Percentiles rank a stretch among this genome's conserved stretches.
Conservation (phyloP, 1,140 invertebrate genomes). For the Lamellibrachia luymesi region DNA sequence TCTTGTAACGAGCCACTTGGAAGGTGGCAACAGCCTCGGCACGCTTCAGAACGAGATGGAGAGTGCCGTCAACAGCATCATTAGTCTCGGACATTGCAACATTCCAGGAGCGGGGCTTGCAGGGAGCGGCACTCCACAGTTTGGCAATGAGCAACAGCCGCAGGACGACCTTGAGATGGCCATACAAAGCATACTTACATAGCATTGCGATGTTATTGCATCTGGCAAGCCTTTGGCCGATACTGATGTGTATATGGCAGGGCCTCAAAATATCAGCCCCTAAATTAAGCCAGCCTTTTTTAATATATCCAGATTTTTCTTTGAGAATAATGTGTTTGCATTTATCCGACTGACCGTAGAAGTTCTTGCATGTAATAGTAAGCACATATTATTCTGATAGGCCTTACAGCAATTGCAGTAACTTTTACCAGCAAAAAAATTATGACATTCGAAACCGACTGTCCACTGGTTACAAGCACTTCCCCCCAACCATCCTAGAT, state of each 20-base stretch:
- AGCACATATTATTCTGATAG: no score
- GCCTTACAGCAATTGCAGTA: no score
- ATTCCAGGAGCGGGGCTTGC: neutral
- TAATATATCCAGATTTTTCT: neutral
- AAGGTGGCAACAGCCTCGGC: neutral
- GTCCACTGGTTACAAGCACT: neutral
- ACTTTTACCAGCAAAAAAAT: no score
- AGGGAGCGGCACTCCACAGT: neutral
- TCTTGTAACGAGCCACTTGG: neutral
- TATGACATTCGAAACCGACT: no score
- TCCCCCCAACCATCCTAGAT: neutral
- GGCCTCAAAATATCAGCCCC: neutral
- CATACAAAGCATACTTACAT: slow-evolving; percentile 10
- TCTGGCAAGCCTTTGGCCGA: neutral
- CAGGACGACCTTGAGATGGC: slow-evolving; percentile 11
- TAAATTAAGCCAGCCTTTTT: neutral
- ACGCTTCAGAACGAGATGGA: slow-evolving; percentile 9
- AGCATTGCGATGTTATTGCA: neutral
- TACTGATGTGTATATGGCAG: neutral
- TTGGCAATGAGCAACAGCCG: neutral
- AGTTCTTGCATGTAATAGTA: no score
- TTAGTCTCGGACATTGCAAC: neutral
- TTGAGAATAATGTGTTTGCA: no score
- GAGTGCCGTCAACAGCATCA: slow-evolving; percentile 13
- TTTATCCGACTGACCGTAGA: no score